Percentiles rank a stretch among this genome's conserved stretches.
Conservation (phyloP, 64 coral and sea anemone species). For the Pocillopora damicornis region DNA sequence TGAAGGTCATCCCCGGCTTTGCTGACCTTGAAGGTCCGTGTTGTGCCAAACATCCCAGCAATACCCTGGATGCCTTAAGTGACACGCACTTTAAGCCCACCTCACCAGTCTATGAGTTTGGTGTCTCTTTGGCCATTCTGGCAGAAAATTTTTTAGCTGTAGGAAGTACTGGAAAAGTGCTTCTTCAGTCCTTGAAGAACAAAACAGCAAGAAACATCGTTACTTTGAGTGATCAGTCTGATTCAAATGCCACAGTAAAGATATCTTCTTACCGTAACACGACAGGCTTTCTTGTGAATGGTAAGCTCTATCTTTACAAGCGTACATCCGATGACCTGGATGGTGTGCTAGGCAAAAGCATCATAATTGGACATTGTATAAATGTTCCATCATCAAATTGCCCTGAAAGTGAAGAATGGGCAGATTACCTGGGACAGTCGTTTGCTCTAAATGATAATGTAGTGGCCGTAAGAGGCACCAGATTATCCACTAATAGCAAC, state of each 20-base stretch:
- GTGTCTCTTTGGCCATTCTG: conserved; percentile 22
- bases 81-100: conserved; percentile 47
- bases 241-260: conserved; percentile 8
- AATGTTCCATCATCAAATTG: conserved; percentile 10
- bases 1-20: conserved; percentile 60
- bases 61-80: background rate
- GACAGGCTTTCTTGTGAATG: conserved; percentile 7
- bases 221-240: background rate
- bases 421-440: conserved; percentile 34
- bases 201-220: background rate
- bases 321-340: no score
- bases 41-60: background rate
- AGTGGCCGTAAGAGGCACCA: conserved; percentile 49
- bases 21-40: conserved; percentile 44
- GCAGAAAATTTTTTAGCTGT: conserved; percentile 16
- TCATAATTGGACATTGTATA: conserved; percentile 7
- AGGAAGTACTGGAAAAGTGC: background rate
- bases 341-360: background rate
- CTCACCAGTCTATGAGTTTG: conserved; percentile 21
- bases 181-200: conserved; percentile 25
- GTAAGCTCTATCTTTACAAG: background rate
- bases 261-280: background rate
- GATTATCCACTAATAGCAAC: conserved; percentile 1
- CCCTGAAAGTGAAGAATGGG: conserved; percentile 33
- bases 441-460: conserved; percentile 45